Evolutionary conservation across 2,888 invertebrate species (phyloP), one percentile per base, ranked within the genome.

Genomic region (Temnothorax ravouxi): DNA sequence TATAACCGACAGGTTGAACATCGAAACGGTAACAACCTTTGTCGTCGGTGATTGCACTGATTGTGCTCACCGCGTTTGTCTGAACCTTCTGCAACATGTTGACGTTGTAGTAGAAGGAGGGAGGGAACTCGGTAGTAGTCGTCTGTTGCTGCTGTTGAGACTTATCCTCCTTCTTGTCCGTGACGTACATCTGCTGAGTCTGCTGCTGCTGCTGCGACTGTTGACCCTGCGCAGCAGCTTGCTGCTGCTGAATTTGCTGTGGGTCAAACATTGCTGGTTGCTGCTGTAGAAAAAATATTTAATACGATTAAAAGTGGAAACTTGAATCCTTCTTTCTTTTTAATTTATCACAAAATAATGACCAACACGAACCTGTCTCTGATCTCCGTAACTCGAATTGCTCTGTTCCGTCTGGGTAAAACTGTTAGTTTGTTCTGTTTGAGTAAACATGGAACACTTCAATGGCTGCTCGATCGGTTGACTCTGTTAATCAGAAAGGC

Each of bases 1-100:
- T 98, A 93, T 98, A 98, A 93, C 97, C 97, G 74, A 95, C 94
- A 62, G 95, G 95, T 87, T 94, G 95, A n/a, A 95, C 95, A 88
- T 95, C 95, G 87, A 95, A 95, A 61, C 95, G 94, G 91, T 95
- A 95, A 87, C 95, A 95, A 71, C 95, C 95, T 84, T 95, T 95
- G 86, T 95, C 95, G 83, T 95, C 95, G 66, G 95, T 94, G 74
- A 95, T 94, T 34, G 95, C 94, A 86, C 95, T 94, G 47, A 95
- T 95, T 62, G 95, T 95, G 88, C 95, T 94, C 61, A 95, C 94
- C 41, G 95, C 93, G 74, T 94, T 95, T 82, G 94, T 94, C 87
- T 94, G 94, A 90, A 95, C 95, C 87, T 95, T 95, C 86, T 95
- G 95, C 56, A 95, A 92, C 95, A 95, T 95, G 91, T 95, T 95